phyloP scores from a whole-genome alignment of 2,113 vertebrate genomes.

The Cynocephalus volans region DNA sequence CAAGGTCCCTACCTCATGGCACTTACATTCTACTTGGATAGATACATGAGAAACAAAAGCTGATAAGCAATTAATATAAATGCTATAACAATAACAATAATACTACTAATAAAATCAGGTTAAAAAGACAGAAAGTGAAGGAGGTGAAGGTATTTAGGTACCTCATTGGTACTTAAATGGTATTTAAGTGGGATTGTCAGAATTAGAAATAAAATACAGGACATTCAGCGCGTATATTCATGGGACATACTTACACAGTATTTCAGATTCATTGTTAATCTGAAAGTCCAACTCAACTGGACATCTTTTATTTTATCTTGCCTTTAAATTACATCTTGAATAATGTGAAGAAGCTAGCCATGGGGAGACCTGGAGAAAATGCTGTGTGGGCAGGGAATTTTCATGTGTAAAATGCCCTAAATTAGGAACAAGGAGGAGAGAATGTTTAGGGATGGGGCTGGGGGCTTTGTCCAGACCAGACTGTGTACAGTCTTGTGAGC shows the following conservation, averaged over 20 bases:
- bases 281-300: constrained; percentile 30
- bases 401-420: background rate
- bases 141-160: constrained; percentile 7
- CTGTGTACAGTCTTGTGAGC: background rate
- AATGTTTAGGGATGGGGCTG: background rate
- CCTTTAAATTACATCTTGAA: background rate
- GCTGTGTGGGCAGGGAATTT: background rate
- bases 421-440: background rate
- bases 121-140: constrained; percentile 30
- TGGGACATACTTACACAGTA: background rate
- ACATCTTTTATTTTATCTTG: constrained; percentile 56
- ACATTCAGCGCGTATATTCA: background rate
- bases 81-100: background rate
- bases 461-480: background rate
- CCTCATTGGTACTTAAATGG: background rate
- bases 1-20: background rate
- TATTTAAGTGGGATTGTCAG: background rate
- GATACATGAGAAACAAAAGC: constrained; percentile 8
- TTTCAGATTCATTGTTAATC: background rate
- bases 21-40: background rate
- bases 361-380: background rate
- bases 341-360: background rate
- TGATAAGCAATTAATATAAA: background rate
- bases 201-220: constrained; percentile 46
- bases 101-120: background rate